Percentiles rank a stretch among this genome's conserved stretches.
Evolutionary conservation across 1,140 invertebrate genomes (phyloP).

Genomic region (Nixonia krombeini): DNA sequence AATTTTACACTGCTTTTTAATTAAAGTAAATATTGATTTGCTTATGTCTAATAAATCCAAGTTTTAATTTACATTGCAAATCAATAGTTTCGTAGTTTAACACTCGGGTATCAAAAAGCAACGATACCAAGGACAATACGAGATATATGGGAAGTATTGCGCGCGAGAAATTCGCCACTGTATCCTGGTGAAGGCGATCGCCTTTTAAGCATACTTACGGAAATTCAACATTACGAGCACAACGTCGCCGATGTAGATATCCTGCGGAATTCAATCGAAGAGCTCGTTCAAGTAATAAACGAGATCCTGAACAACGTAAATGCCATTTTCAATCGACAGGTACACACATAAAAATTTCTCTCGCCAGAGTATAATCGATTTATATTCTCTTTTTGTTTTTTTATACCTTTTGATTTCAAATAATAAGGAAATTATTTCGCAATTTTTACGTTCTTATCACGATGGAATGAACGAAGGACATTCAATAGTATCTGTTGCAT

Average conservation of each 20-base stretch:
- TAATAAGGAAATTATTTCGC: neutral
- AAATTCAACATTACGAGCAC: constrained; percentile 71
- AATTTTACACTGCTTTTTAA: no score
- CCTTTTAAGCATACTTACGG: constrained; percentile 68
- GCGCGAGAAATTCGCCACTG: constrained; percentile 64
- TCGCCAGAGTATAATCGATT: constrained; percentile 1
- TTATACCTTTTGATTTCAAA: constrained; percentile 3
- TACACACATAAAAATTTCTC: constrained; percentile 41
- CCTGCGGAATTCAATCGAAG: constrained; percentile 62
- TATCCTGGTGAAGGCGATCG: constrained; percentile 75
- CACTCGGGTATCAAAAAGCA: constrained; percentile 77
- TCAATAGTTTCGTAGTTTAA: constrained; percentile 74
- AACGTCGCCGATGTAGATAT: constrained; percentile 57
- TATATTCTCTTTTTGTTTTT: neutral
- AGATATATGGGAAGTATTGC: constrained; percentile 70
- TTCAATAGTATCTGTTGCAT: constrained; percentile 9
- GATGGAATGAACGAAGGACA: no score
- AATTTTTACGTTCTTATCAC: neutral
- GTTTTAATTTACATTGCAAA: constrained; percentile 1
- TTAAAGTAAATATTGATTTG: no score
- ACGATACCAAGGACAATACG: constrained; percentile 71
- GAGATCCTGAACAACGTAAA: constrained; percentile 66
- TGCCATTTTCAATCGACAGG: constrained; percentile 72
- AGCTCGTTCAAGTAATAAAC: constrained; percentile 70
- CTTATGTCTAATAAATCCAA: no score